Conservation (phyloP, 2,113 vertebrate species). For the Corythaixoides concolor region DNA sequence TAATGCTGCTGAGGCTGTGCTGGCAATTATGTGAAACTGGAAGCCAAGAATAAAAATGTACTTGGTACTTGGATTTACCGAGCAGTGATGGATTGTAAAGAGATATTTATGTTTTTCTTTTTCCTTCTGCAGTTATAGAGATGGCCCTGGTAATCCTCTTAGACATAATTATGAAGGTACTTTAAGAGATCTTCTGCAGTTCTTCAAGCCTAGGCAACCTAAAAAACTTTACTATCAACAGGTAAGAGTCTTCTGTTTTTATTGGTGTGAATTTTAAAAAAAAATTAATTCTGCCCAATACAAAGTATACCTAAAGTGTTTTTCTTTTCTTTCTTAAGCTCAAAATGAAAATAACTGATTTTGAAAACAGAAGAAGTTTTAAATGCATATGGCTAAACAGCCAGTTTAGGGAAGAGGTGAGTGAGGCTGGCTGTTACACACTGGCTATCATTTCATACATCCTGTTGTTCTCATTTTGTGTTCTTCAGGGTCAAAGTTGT, state of each 20-base stretch:
- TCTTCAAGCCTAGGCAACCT: constrained; percentile 98
- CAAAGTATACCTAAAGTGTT: constrained; percentile 24
- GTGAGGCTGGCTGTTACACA: neutral
- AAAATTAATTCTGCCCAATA: neutral
- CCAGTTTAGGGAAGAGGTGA: constrained; percentile 99
- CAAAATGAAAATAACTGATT: constrained; percentile 99
- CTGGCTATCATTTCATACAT: neutral
- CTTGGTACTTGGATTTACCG: neutral
- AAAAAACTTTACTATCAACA: constrained; percentile 99
- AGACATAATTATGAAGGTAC: constrained; percentile 99
- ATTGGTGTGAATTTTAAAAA: neutral
- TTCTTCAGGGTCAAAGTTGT: no score
- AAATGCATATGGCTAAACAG: constrained; percentile 99
- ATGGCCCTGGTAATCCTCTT: constrained; percentile 99
- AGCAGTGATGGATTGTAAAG: neutral
- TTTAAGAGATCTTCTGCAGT: constrained; percentile 96
- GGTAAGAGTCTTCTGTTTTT: constrained; percentile 72
- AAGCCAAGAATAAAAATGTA: neutral
- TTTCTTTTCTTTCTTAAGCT: constrained; percentile 76
- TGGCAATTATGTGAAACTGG: neutral
- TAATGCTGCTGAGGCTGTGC: neutral
- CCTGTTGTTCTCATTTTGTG: neutral
- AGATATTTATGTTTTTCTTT: neutral
- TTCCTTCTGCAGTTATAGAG: constrained; percentile 88
- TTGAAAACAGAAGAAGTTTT: constrained; percentile 99